Evolutionary conservation across 1,140 invertebrate species (phyloP), one percentile per base, ranked within the genome.

Genomic region (Panagrolaimus sp.): DNA sequence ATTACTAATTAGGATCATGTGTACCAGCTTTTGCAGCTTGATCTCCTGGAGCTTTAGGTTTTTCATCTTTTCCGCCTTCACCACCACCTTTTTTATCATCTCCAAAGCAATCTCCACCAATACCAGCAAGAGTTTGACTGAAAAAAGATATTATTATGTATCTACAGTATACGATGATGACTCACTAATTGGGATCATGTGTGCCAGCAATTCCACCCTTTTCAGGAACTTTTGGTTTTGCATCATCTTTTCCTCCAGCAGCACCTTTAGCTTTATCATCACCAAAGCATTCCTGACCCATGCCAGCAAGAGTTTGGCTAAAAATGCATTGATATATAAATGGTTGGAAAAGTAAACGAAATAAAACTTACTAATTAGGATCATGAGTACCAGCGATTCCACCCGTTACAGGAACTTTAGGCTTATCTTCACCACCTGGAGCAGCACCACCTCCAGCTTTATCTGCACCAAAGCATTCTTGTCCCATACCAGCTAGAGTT

Each of bases 91-190:
- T 68, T 47, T 73, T 73, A 51, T 74, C 72, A 9, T 65, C 72
- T 14, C 72, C 72, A 42, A 74, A 74, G 1, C 68, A 65, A 27
- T 74, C 72, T 38, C 63, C 69, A 13, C 65, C 72, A 51, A 71
- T 51, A 65, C 62, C 69, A 38, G 69, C 71, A 27, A 66, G 57
- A 14, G 20, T 69, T 53, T 63, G 51, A 25, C 27, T 5, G 8
- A 51, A 5, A 51, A 11, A 20, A 11, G 14, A 25, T 5, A 25
- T 16, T 7, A 62, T 14, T 8, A 65, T 70, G 47, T 8, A 48
- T 65, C 20, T 45, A 23, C 1, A 9, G 14, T 44, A 7, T 4
- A 4, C 7, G 31, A 38, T 38, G 7, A 38, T 4, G 14, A 47
- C 11, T n/a, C 70, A 65, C 20, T 70, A 70, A 31, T 70, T 70